A percentile compares a stretch with the other conserved stretches of the same genome.
Conservation (phyloP, 2,113 vertebrate genomes). For the Leuciscus idus region DNA sequence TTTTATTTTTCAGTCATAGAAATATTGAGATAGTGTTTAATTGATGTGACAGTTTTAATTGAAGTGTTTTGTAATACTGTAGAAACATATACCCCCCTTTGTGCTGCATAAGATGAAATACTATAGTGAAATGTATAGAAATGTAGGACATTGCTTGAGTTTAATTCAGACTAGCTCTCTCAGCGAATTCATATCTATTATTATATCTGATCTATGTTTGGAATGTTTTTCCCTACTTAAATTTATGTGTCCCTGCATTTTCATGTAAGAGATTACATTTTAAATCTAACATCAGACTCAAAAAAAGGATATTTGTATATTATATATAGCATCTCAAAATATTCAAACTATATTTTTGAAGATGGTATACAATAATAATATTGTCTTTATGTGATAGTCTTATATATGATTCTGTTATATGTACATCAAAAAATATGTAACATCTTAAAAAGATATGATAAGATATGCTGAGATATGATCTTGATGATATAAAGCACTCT, state of each 20-base stretch:
- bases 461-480: neutral
- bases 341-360: constrained; percentile 25
- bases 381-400: neutral
- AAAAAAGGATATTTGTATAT: constrained; percentile 67
- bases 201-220: constrained; percentile 77
- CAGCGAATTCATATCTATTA: constrained; percentile 74
- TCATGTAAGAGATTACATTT: constrained; percentile 83
- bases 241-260: constrained; percentile 73
- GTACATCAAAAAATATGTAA: neutral
- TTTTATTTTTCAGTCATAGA: constrained; percentile 56
- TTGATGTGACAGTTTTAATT: constrained; percentile 70
- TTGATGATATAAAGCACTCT: constrained; percentile 12
- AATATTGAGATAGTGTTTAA: constrained; percentile 81
- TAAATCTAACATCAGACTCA: constrained; percentile 72
- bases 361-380: constrained; percentile 6
- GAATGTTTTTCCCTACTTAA: constrained; percentile 78
- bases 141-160: constrained; percentile 72
- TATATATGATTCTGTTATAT: neutral
- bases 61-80: constrained; percentile 72
- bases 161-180: constrained; percentile 74
- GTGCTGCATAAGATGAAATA: constrained; percentile 71
- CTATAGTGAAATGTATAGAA: constrained; percentile 73
- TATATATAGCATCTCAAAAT: constrained; percentile 68
- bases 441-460: neutral
- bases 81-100: constrained; percentile 67